Evolutionary conservation across 2,797 vertebrate genomes (phyloP), one percentile per base, ranked within the genome.

Genomic region (Lates japonicus): DNA sequence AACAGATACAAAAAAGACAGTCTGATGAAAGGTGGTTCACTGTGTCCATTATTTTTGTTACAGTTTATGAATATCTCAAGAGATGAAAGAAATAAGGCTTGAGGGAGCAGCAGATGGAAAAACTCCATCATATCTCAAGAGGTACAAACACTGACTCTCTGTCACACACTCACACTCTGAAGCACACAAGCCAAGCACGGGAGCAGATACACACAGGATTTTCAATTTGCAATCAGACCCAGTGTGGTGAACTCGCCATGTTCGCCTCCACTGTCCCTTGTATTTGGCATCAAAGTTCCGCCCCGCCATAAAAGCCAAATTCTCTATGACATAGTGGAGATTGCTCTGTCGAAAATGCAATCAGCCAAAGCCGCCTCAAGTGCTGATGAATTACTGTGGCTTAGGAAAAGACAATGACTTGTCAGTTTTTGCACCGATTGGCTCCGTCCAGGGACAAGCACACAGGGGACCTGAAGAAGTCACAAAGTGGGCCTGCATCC

Each of bases 261-360:
- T 81, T 84, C 72, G 62, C 78, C 78, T 77, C 59, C 78, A 69
- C 86, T 58, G 89, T 86, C 85, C 84, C 72, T 80, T 79, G 86
- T 64, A 84, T 87, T 93, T 81, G 84, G 72, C 76, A 74, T 84
- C 87, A 85, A 85, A 89, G 84, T 87, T 84, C 72, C 25, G 12
- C 69, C 64, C 68, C 12, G 46, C 86, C 60, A 85, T 84, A 78
- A 91, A 92, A 92, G 82, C 88, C 86, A 84, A 83, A 92, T 89
- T 90, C 82, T 87, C 85, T 74, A 90, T 91, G 93, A 92, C 89
- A 91, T 14, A 68, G 82, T 76, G 87, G 91, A 92, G 92, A 94
- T 94, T 93, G 90, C 90, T 78, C 89, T 92, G 91, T 93, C 87
- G 81, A 92, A 92, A 93, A 94, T 80, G 89, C 90, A 94, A 93